phyloP scores from a whole-genome alignment of 2,113 vertebrate genomes.

The Brienomyrus longianalis region DNA sequence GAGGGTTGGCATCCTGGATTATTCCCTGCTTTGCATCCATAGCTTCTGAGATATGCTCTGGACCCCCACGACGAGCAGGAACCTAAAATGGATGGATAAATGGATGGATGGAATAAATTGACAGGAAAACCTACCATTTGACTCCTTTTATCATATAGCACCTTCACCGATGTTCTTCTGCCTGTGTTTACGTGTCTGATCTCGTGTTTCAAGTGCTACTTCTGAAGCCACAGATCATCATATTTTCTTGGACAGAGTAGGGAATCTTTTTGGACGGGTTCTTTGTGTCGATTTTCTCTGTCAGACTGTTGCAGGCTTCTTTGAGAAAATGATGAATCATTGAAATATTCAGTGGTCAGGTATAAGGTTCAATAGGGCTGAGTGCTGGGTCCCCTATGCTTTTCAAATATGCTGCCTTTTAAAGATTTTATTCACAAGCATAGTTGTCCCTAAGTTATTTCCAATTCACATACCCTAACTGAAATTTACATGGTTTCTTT shows the following conservation, averaged over 20 bases:
- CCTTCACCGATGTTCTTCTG: neutral
- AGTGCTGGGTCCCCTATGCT: neutral
- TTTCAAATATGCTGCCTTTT: neutral
- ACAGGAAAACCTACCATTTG: neutral
- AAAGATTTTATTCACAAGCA: neutral
- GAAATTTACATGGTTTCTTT: neutral
- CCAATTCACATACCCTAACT: neutral
- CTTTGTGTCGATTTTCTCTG: neutral
- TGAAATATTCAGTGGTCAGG: neutral
- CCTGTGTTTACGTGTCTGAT: neutral
- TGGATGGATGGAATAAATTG: neutral
- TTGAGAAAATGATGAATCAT: neutral
- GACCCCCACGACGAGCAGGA: neutral
- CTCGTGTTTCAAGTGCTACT: neutral
- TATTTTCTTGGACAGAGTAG: neutral
- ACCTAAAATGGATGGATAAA: neutral
- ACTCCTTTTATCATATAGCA: neutral
- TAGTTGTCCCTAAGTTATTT: neutral
- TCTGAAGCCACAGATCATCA: neutral
- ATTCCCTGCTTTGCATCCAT: neutral
- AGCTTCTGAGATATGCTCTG: neutral
- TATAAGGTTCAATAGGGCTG: neutral
- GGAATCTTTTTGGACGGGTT: neutral
- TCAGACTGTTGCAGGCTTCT: neutral
- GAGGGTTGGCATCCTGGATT: neutral